phyloP scores from a whole-genome alignment of 2,888 invertebrate genomes.

The Papilio protenor region DNA sequence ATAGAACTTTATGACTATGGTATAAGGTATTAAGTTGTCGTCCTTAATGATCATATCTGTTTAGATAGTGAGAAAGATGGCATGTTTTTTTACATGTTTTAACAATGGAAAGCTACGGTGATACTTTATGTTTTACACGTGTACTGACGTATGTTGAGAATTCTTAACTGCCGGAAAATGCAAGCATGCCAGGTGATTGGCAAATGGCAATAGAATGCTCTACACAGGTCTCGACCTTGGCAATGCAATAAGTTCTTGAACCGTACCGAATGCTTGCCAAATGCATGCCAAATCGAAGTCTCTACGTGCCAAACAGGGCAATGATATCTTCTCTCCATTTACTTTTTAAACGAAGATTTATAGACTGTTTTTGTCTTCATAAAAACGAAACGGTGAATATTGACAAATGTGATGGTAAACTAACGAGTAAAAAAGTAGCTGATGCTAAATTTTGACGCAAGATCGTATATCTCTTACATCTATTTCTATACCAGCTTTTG shows the following conservation, averaged over 20 bases:
- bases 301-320: constrained; percentile 31
- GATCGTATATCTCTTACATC: too few species aligned
- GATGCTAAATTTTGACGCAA: too few species aligned
- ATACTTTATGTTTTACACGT: not conserved
- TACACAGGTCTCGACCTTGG: constrained; percentile 52
- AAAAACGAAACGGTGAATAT: not conserved
- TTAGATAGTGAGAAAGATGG: not conserved
- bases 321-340: constrained; percentile 23
- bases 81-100: not conserved
- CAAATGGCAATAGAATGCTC: constrained; percentile 22
- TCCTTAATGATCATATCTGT: not conserved
- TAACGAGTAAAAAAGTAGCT: too few species aligned
- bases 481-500: too few species aligned
- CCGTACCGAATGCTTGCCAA: constrained; percentile 43
- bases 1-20: not conserved
- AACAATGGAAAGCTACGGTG: not conserved
- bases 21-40: not conserved
- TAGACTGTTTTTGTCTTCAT: not conserved
- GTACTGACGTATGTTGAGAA: constrained; percentile 11
- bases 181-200: constrained; percentile 29
- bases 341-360: not conserved
- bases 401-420: not conserved
- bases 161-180: constrained; percentile 35
- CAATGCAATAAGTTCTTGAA: constrained; percentile 56
- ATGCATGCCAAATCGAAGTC: constrained; percentile 52